Conservation (phyloP, 2,888 invertebrate species). For the Cetonia aurata region DNA sequence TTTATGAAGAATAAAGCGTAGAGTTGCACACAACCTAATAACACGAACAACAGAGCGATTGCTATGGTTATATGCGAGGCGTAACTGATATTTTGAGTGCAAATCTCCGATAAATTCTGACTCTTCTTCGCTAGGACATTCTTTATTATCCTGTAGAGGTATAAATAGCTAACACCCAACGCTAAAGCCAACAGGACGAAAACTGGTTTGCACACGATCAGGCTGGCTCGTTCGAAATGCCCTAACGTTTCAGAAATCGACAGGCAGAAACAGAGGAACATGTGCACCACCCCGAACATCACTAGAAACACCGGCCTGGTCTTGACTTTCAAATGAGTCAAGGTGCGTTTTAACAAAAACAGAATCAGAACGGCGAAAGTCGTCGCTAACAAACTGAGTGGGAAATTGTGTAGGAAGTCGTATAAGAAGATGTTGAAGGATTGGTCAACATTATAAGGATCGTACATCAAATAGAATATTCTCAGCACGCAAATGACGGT, state of each 20-base stretch:
- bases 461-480: constrained; percentile 90
- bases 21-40: constrained; percentile 86
- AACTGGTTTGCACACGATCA: constrained; percentile 86
- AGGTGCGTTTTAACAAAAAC: constrained; percentile 85
- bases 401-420: constrained; percentile 85
- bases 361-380: constrained; percentile 90
- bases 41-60: constrained; percentile 85
- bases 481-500: constrained; percentile 85
- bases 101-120: constrained; percentile 83
- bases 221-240: constrained; percentile 64
- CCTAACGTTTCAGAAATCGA: constrained; percentile 79
- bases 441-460: constrained; percentile 90
- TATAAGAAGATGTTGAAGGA: constrained; percentile 84
- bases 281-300: constrained; percentile 82
- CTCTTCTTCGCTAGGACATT: constrained; percentile 81
- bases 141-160: constrained; percentile 83
- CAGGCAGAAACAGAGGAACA: constrained; percentile 83
- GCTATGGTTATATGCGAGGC: constrained; percentile 92
- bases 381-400: constrained; percentile 89
- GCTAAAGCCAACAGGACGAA: constrained; percentile 88
- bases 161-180: constrained; percentile 87
- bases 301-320: constrained; percentile 81
- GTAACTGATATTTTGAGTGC: constrained; percentile 82
- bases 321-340: constrained; percentile 76
- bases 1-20: constrained; percentile 82